These are phyloP conservation scores for Bradypodion pumilum DNA, from an alignment of 2,797 vertebrate genomes.

Conservation along the genomic window DNA sequence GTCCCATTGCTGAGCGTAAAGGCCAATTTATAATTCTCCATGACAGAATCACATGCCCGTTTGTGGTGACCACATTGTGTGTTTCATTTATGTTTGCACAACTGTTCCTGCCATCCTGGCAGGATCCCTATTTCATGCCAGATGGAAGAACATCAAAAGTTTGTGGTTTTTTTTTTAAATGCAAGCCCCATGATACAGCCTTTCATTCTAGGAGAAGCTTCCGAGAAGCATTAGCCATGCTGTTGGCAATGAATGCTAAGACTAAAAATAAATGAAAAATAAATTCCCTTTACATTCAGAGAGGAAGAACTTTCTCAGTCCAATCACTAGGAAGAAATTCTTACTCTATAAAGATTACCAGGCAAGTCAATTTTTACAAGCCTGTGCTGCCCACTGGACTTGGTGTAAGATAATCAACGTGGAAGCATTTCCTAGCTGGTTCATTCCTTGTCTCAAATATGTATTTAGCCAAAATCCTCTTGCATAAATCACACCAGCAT, in stretches of 20 bases:
- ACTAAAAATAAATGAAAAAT: neutral
- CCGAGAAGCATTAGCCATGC: neutral
- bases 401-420: no score
- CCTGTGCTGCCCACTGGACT: no score
- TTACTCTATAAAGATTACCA: neutral
- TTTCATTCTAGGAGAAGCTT: neutral
- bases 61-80: neutral
- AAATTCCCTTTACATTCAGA: neutral
- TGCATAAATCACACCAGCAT: no score
- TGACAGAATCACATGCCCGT: neutral
- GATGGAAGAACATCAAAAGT: no score
- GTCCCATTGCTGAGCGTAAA: neutral
- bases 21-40: neutral
- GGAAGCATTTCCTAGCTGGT: no score
- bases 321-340: neutral
- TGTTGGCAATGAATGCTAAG: neutral
- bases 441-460: no score
- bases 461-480: no score
- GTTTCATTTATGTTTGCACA: neutral
- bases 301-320: no score
- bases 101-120: neutral
- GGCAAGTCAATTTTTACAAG: neutral
- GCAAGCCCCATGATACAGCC: neutral
- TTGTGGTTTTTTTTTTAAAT: no score
- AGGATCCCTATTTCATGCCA: neutral